phyloP scores from a whole-genome alignment of 2,113 vertebrate genomes.

The Saguinus midas region DNA sequence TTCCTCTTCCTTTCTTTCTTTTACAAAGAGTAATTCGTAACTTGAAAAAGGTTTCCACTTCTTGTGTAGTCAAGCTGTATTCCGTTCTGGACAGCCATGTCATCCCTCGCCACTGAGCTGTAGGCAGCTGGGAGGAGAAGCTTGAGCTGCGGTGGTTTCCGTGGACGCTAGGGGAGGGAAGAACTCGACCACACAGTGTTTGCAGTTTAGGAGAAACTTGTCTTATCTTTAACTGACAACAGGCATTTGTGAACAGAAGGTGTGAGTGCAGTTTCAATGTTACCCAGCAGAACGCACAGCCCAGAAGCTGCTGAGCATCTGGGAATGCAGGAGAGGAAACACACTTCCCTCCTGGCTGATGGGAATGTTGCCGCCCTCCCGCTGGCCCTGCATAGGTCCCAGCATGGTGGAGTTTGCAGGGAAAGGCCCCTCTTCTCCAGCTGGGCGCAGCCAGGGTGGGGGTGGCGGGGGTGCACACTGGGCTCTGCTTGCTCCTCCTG shows the following conservation, averaged over 20 bases:
- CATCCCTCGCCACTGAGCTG: not conserved
- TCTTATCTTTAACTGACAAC: not conserved
- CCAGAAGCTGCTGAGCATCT: not conserved
- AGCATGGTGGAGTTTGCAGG: not conserved
- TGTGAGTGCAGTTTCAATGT: not conserved
- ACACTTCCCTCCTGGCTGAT: not conserved
- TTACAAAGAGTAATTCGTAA: not conserved
- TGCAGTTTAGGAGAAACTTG: not conserved
- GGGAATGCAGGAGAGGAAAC: not conserved
- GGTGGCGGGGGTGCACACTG: not conserved
- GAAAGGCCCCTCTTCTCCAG: not conserved
- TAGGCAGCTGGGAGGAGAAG: not conserved
- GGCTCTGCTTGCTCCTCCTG: not conserved
- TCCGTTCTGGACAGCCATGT: not conserved
- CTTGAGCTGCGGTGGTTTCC: fast-evolving
- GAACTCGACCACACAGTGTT: fast-evolving
- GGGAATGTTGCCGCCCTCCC: not conserved
- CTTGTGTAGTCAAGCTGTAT: not conserved
- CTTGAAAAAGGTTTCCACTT: not conserved
- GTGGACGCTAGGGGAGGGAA: not conserved
- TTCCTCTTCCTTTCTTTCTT: not conserved
- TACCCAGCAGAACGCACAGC: not conserved
- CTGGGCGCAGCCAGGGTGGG: not conserved
- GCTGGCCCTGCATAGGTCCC: not conserved
- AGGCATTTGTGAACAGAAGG: not conserved